Base-by-base conservation (phyloP, 2,888 invertebrate species). In the Oscheius myriophilus region DNA sequence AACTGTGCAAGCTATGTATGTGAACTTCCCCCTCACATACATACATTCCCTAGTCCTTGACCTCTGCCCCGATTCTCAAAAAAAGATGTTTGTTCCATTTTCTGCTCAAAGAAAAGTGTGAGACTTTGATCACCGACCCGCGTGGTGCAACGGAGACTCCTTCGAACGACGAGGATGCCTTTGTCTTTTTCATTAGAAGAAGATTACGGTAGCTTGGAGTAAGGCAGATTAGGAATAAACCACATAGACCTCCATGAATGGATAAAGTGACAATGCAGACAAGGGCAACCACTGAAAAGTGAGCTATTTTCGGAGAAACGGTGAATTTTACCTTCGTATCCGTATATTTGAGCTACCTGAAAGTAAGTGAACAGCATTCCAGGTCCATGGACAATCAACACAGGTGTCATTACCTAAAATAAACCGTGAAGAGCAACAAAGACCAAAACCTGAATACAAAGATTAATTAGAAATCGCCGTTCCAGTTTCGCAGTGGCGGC, bases 201-300 rank as follows among this genome's bases (percentile, higher is more conserved):
- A 57, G 14, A 23, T 3, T 25, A 14, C 42, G 57, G 39, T 57
- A 57, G n/a, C 16, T 33, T 2, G 55, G 57, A 57, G 57, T 57
- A 39, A 57, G 42, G 16, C 39, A n/a, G 14, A 57, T 33, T 1
- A 41, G 16, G 26, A 55, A 55, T 4, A 55, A 2, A 16, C 55
- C 55, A 16, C 55, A 55, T 3, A 55, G 39, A 33, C 16, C 42
- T 21, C 41, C 57, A 42, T 41, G 21, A 2, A 57, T 23, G 1
- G 57, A 57, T 4, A 57, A 18, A 16, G 42, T 57, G n/a, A 18
- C 33, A 4, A 57, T 21, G 42, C 57, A 57, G 12, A 57, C 33
- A 14, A 57, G 57, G 11, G 41, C 41, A 2, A 57, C 42, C 39
- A 41, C 57, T 57, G 57, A 57, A 57, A 57, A 3, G 9, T 9